Conservation (phyloP, 2,113 vertebrate species). For the Gavialis gangeticus region DNA sequence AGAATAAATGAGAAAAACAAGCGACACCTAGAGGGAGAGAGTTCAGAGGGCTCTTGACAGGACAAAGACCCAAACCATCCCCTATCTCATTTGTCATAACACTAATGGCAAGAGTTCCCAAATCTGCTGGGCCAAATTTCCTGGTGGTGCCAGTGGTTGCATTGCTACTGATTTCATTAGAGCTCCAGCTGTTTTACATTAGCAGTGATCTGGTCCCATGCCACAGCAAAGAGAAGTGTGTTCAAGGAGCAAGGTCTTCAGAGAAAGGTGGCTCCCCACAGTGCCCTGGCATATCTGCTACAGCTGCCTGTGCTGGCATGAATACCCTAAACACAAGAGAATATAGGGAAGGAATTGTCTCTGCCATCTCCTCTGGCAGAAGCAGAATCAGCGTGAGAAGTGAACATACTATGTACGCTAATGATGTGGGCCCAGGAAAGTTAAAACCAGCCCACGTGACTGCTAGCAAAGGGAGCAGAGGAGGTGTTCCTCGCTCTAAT, state of each 20-base stretch:
- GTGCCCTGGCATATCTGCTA: neutral
- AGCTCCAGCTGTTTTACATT: neutral
- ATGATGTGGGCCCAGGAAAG: neutral
- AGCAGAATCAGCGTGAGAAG: neutral
- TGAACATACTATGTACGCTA: neutral
- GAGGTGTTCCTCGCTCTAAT: constrained; percentile 3
- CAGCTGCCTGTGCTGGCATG: neutral
- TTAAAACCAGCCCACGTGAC: neutral
- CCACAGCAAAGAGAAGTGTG: neutral
- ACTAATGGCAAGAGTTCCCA: neutral
- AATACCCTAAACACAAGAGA: neutral
- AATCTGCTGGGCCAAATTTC: neutral
- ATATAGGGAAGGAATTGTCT: neutral
- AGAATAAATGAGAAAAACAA: neutral
- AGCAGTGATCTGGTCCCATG: neutral
- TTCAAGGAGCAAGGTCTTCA: neutral
- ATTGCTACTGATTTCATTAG: neutral
- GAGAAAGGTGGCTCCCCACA: neutral
- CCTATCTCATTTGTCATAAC: neutral
- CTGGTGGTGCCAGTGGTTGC: neutral
- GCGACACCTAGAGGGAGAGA: fast-evolving
- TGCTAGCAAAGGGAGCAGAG: constrained; percentile 27
- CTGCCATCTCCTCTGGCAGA: fast-evolving
- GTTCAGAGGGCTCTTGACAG: fast-evolving
- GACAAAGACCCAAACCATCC: neutral